Evolutionary conservation across 2,113 vertebrate genomes (phyloP), one percentile per base, ranked within the genome.

Genomic region (Carollia perspicillata): DNA sequence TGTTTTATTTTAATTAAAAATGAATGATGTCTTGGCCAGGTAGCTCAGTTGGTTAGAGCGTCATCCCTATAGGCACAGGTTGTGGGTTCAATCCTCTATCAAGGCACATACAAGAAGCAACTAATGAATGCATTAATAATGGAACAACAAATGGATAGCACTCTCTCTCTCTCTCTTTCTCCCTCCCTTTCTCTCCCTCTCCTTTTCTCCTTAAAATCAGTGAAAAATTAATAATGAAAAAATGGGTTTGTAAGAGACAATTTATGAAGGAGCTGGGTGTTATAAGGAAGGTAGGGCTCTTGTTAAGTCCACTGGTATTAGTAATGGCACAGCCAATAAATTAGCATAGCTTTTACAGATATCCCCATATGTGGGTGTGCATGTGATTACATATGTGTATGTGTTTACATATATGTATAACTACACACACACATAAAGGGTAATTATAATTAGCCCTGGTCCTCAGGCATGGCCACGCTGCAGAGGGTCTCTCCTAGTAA

Each of bases 191-290:
- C 53, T 26, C 22, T 60, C 0, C 60, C 60, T 63, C 28, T 63
- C 23, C 28, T 12, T 63, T 63, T 63, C 60, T 63, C 60, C 60
- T 28, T 63, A 63, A 63, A 60, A 13, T 63, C 60, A 63, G 12
- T 63, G 30, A 72, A 71, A 91, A 47, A 44, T 26, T 51, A 94
- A 63, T 58, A 84, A 93, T 96, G 42, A 69, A 60, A 26, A 22
- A 2, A 13, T 0, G 40, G 0, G 4, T 68, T 89, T 65, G 22
- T 75, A 80, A 75, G 84, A 94, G 35, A 60, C 1, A 11, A 6
- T 1, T 60, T 84, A 42, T 66, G 8, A 71, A 44, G 68, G 51
- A 74, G 9, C 53, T 71, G 69, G 66, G 63, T 13, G 0, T 2
- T 65, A 33, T 58, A 65, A 75, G 40, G 33, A 35, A 2, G 0